Base-by-base conservation (phyloP, 2,797 vertebrate species). In the Pseudopleuronectes americanus region DNA sequence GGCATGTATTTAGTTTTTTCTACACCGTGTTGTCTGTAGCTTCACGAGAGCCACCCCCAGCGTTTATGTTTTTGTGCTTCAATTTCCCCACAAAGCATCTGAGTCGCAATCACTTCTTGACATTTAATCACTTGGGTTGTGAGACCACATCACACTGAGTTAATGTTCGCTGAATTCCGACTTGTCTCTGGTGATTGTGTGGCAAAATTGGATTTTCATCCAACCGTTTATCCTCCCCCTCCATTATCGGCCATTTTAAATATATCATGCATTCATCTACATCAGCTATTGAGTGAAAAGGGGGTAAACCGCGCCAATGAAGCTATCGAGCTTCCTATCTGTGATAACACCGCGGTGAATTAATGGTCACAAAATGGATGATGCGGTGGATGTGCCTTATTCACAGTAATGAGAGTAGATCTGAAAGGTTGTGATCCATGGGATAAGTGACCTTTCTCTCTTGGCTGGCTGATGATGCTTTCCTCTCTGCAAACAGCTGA, bases 141-240 rank as follows among this genome's bases (percentile, higher is more conserved):
- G 80, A 70, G 81, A 43, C 65, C 84, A 74, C 87, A 88, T 89
- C 89, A 71, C 89, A 63, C 74, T 76, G 69, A 82, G 56, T 88
- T 90, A 87, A 88, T 81, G 68, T 73, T 58, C 74, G 69, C 80
- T 45, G 21, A 77, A 83, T 74, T 76, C 68, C 64, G 76, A 55
- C 84, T 74, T 61, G 79, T 90, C 90, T 88, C 81, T 33, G 38
- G 69, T 76, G 85, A 91, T 89, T 90, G 88, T 84, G 77, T 57
- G 76, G 74, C 73, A 83, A 91, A 92, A 92, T 92, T 88, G 90
- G 86, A 92, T 90, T 91, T 90, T 83, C 83, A 85, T 84, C 74
- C 86, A 83, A 83, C 76, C 82, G 71, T 89, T 90, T 81, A 87
- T 74, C 79, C 67, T 80, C 71, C 68, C 69, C 47, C 45, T 12